These are phyloP conservation scores for Thereva unica DNA, from an alignment of 2,888 invertebrate species.

Conservation along the genomic window DNA sequence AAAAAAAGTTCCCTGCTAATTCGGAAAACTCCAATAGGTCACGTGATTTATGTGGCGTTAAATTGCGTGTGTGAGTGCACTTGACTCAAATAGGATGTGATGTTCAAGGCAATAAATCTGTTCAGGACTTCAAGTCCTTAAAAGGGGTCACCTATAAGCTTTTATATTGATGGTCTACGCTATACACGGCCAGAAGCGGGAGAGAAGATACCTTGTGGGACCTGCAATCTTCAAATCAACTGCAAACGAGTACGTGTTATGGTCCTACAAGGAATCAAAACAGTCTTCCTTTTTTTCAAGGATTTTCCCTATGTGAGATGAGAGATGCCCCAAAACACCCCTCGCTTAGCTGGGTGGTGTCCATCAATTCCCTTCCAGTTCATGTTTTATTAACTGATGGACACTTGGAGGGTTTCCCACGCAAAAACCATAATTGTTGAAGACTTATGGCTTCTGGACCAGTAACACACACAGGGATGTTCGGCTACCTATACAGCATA, in stretches of 20 bases:
- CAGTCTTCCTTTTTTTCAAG: not conserved
- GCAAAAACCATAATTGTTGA: not conserved
- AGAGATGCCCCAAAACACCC: too few relatives aligned
- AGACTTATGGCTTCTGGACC: not conserved
- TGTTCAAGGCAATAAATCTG: conserved; percentile 26
- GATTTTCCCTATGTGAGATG: too few relatives aligned
- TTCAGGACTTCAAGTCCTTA: conserved; percentile 5
- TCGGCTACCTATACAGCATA: too few relatives aligned
- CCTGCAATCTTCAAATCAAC: conserved; percentile 9
- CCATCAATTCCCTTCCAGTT: too few relatives aligned
- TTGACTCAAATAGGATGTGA: conserved; percentile 30
- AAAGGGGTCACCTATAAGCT: conserved; percentile 18
- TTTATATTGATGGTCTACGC: not conserved
- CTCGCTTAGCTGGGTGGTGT: too few relatives aligned
- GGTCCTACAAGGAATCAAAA: conserved; percentile 10
- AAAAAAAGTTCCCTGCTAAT: too few relatives aligned
- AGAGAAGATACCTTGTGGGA: conserved; percentile 9
- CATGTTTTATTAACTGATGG: conserved; percentile 25
- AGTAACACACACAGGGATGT: too few relatives aligned
- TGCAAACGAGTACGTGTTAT: conserved; percentile 15
- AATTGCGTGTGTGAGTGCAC: conserved; percentile 33
- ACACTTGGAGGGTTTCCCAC: conserved; percentile 4
- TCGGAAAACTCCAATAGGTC: conserved; percentile 26
- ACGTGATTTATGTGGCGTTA: conserved; percentile 34
- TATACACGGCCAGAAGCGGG: not conserved